Conservation (phyloP, 2,797 vertebrate genomes). For the Enteromius afrohamiltoni region DNA sequence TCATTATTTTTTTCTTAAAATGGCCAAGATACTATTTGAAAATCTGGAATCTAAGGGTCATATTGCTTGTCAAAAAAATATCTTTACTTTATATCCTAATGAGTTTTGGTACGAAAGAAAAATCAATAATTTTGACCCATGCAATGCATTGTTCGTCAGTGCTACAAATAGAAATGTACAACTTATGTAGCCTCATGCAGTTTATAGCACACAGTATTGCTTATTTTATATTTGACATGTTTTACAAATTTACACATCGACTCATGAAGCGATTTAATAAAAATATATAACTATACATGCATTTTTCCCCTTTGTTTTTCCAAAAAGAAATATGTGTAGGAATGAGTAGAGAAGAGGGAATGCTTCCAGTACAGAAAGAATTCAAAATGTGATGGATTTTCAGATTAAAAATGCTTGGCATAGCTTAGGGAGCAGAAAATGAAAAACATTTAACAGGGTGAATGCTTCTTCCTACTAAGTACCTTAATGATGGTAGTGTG, state of each 20-base stretch:
- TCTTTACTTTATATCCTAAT: too few species aligned
- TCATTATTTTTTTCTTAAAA: too few species aligned
- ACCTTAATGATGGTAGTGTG: neutral
- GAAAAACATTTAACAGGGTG: neutral
- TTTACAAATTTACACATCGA: neutral
- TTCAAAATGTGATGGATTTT: neutral
- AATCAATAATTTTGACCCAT: too few species aligned
- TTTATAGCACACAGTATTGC: neutral
- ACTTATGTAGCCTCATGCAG: neutral
- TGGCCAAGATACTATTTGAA: too few species aligned
- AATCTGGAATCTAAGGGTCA: too few species aligned
- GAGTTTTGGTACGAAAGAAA: too few species aligned
- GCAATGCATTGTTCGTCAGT: too few species aligned
- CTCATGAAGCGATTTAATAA: neutral
- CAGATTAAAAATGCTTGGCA: neutral
- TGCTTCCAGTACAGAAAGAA: neutral
- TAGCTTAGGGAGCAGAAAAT: neutral
- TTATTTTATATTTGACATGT: neutral
- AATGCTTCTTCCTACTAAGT: constrained; percentile 4
- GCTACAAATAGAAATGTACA: too few species aligned
- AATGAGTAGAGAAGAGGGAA: neutral
- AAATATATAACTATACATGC: neutral
- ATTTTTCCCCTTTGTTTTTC: neutral
- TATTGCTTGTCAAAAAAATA: too few species aligned
- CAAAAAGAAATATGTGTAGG: neutral